Evolutionary conservation across 2,797 vertebrate genomes (phyloP).

Genomic region (Spinibarbus caldwelli): DNA sequence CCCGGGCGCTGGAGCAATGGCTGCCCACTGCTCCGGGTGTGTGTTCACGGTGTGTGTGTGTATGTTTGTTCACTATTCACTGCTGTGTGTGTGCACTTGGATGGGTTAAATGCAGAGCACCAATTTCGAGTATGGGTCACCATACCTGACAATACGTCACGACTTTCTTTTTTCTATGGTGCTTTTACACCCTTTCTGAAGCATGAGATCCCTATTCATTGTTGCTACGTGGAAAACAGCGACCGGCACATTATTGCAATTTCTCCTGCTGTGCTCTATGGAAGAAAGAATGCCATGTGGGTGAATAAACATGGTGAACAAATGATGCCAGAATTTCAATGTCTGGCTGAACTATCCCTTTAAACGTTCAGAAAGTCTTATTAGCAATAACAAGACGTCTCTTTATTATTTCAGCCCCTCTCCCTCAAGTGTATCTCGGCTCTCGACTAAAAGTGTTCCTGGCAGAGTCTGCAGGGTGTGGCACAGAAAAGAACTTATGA

Average conservation of each 20-base stretch:
- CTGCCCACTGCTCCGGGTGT: too few species aligned
- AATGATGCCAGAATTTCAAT: not conserved
- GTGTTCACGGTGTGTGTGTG: too few species aligned
- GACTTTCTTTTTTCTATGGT: too few species aligned
- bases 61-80: too few species aligned
- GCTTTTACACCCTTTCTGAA: not conserved
- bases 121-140: too few species aligned
- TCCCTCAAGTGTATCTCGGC: conserved; percentile 42
- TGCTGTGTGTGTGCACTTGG: too few species aligned
- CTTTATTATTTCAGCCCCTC: conserved; percentile 29
- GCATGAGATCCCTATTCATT: not conserved
- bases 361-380: conserved; percentile 45
- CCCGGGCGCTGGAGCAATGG: too few species aligned
- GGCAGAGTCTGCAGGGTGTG: conserved; percentile 51
- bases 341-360: not conserved
- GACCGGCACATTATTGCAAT: not conserved
- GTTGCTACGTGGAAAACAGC: not conserved
- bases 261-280: not conserved
- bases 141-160: too few species aligned
- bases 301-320: not conserved
- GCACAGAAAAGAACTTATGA: conserved; percentile 53
- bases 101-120: too few species aligned
- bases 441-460: conserved; percentile 59
- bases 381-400: conserved; percentile 52
- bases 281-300: not conserved